These are phyloP conservation scores for Anabacerthia variegaticeps DNA, from an alignment of 2,797 vertebrate genomes.

Conservation along the genomic window DNA sequence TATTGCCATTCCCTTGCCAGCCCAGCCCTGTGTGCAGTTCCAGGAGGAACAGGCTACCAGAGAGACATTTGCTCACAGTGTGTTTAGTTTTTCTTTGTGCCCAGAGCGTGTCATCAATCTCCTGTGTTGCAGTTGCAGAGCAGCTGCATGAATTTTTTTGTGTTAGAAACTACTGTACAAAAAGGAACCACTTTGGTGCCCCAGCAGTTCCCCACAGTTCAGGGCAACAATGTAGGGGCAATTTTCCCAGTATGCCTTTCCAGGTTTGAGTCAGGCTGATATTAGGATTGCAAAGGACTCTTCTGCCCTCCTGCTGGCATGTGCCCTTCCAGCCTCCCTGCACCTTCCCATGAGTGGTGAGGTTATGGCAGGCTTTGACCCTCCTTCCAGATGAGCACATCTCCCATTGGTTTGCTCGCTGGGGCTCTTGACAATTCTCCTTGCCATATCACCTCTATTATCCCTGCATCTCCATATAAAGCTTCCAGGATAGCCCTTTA, in stretches of 20 bases:
- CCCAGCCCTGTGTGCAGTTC: neutral
- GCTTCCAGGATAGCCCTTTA: constrained; percentile 44
- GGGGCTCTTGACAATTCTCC: neutral
- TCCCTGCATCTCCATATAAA: neutral
- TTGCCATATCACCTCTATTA: neutral
- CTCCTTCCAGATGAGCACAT: neutral
- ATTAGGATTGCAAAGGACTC: neutral
- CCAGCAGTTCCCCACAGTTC: neutral
- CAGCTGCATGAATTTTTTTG: neutral
- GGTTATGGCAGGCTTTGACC: neutral
- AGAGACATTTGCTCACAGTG: neutral
- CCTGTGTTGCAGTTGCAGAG: neutral
- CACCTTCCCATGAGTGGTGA: neutral
- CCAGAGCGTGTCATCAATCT: neutral
- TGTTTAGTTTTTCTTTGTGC: neutral
- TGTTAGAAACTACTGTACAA: neutral
- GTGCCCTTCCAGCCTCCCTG: neutral
- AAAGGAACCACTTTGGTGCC: neutral
- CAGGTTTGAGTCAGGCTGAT: neutral
- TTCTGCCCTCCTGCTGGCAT: neutral
- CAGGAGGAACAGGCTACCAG: neutral
- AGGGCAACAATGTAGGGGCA: neutral
- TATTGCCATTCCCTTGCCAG: neutral
- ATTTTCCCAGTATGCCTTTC: neutral
- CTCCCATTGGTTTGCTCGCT: neutral